Evolutionary conservation across 2,888 invertebrate species (phyloP), one percentile per base, ranked within the genome.

Genomic region (Nymphalis polychloros): DNA sequence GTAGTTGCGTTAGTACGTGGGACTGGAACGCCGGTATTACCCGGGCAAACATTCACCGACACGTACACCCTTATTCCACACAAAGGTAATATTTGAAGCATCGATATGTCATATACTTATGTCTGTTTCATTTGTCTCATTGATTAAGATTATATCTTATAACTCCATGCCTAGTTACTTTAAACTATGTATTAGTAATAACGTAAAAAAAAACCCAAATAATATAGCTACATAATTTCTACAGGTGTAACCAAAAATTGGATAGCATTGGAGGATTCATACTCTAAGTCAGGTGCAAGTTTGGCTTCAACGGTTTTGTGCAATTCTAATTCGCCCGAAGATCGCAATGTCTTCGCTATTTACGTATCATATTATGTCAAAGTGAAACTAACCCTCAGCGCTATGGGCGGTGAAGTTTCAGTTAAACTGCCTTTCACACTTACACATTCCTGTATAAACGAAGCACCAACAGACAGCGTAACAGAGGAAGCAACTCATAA

Each of bases 291-390:
- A 47, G 95, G 94, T 0, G 94, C 94, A 57, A 94, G 94, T 59
- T 93, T 94, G 2, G 94, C 94, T 1, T 94, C 94, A 7, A 94
- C 94, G n/a, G 93, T 94, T 17, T 83, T 94, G 61, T 92, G 88
- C 79, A 83, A 90, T 77, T 74, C 87, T 67, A 86, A 90, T 82
- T 93, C 94, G 19, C 94, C 95, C 0, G 95, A 96, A 73, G 97
- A 97, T 75, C 94, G 97, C 69, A 97, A 97, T 84, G 97, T 96
- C 0, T 97, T 97, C 80, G 97, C 97, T 64, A 97, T 97, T 77
- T 97, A 97, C 89, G 97, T 97, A 13, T 97, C 97, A 0, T 97
- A 97, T 84, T 97, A 97, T 82, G 97, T 97, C 8, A 97, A 97
- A 94, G 96, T 97, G 0, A 97, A 97, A 86, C 92, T 97, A 0